phyloP scores from a whole-genome alignment of 2,888 invertebrate genomes.

The Thymelicus acteon region DNA sequence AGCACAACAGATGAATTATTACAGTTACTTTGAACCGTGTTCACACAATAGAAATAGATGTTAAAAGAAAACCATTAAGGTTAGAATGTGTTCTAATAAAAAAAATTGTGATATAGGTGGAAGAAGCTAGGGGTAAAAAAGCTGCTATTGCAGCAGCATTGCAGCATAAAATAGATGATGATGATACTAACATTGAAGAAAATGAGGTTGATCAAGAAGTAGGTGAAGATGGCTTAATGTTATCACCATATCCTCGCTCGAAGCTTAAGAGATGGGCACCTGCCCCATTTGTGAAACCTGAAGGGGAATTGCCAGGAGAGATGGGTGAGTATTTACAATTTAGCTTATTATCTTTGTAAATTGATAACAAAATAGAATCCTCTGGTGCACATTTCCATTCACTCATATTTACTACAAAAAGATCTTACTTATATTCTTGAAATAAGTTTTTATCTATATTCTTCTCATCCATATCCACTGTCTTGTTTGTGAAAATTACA shows the following conservation, averaged over 20 bases:
- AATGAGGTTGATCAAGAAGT: constrained; percentile 67
- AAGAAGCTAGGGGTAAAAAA: constrained; percentile 71
- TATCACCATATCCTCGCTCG: constrained; percentile 66
- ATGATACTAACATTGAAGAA: constrained; percentile 69
- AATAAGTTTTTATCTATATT: no score
- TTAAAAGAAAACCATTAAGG: background rate
- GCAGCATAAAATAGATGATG: constrained; percentile 60
- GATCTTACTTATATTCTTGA: no score
- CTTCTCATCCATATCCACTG: no score
- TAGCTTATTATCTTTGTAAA: no score
- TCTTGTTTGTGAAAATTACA: no score
- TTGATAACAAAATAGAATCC: no score
- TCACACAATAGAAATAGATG: background rate
- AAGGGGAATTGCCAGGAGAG: constrained; percentile 93
- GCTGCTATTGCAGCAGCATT: constrained; percentile 77
- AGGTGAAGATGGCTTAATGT: constrained; percentile 64
- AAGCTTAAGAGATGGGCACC: constrained; percentile 89
- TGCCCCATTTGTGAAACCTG: constrained; percentile 88
- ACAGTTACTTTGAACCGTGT: background rate
- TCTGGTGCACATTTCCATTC: no score
- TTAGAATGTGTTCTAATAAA: background rate
- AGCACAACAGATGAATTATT: background rate
- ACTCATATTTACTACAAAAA: no score
- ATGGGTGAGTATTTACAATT: constrained; percentile 85
- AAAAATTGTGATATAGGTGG: constrained; percentile 40